phyloP scores from a whole-genome alignment of 2,797 vertebrate species.

The Parauchenoglanis punctatus region DNA sequence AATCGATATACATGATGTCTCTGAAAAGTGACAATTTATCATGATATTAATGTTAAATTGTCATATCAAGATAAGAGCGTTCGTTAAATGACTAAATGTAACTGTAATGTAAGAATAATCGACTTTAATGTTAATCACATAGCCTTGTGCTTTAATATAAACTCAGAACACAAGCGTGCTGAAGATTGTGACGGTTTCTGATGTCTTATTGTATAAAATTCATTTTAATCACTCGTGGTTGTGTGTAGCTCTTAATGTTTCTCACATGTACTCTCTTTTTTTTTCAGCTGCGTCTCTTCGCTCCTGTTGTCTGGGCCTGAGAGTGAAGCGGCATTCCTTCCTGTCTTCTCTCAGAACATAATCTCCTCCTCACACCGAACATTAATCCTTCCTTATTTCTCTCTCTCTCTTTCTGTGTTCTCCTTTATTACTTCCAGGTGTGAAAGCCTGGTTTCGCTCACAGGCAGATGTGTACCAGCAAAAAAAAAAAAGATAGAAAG shows the following conservation, averaged over 20 bases:
- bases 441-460: constrained; percentile 69
- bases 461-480: constrained; percentile 70
- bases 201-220: constrained; percentile 1
- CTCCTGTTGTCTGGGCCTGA: constrained; percentile 70
- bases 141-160: background rate
- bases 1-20: background rate
- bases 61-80: background rate
- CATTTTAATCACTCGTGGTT: constrained; percentile 63
- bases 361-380: constrained; percentile 78
- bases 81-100: background rate
- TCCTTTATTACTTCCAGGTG: constrained; percentile 82
- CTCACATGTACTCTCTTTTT: constrained; percentile 62
- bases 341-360: constrained; percentile 74
- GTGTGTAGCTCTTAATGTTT: constrained; percentile 39
- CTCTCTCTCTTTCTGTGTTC: constrained; percentile 62
- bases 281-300: constrained; percentile 64
- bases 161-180: background rate
- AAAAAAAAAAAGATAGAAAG: constrained; percentile 32
- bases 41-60: background rate
- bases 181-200: background rate
- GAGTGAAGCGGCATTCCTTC: constrained; percentile 69
- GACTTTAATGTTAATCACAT: background rate
- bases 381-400: constrained; percentile 80
- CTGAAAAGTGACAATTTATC: background rate
- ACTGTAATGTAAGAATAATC: background rate